Evolutionary conservation across 2,888 invertebrate genomes (phyloP).

Genomic region (Scrobipalpa atriplicella): DNA sequence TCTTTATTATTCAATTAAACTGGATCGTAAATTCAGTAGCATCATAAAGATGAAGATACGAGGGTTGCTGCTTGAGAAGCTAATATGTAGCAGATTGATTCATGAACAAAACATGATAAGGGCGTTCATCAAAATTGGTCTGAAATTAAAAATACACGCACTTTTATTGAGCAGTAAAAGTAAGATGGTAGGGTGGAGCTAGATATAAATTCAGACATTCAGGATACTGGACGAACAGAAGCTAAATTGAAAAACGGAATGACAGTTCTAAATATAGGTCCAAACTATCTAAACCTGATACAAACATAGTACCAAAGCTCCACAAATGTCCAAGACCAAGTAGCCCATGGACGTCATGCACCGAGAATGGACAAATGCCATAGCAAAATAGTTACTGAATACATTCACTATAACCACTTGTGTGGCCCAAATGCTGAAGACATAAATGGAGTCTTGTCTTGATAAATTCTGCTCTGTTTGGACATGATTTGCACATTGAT

Average conservation of each 20-base stretch:
- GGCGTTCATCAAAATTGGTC: slow-evolving; percentile 12
- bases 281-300: slow-evolving; percentile 1
- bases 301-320: neutral
- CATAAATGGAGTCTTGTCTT: slow-evolving; percentile 45
- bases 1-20: slow-evolving; percentile 20
- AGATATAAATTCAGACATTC: neutral
- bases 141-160: slow-evolving; percentile 6
- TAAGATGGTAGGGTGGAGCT: neutral
- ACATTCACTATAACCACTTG: slow-evolving; percentile 37
- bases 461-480: slow-evolving; percentile 30
- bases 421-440: slow-evolving; percentile 52
- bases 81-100: slow-evolving; percentile 1
- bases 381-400: slow-evolving; percentile 40
- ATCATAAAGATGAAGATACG: slow-evolving; percentile 1
- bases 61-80: neutral
- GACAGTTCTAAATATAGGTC: neutral
- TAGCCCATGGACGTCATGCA: slow-evolving; percentile 37
- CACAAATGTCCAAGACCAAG: slow-evolving; percentile 15
- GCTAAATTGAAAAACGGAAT: neutral
- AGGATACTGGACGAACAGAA: neutral
- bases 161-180: slow-evolving; percentile 9
- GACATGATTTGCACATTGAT: slow-evolving; percentile 27
- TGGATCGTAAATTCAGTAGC: slow-evolving; percentile 5
- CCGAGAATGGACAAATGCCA: slow-evolving; percentile 44
- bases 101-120: slow-evolving; percentile 11